A percentile compares a stretch with the other conserved stretches of the same genome.
These are phyloP conservation scores for Melikaiella ostensackeni DNA, from an alignment of 2,888 invertebrate species.

Conservation along the genomic window DNA sequence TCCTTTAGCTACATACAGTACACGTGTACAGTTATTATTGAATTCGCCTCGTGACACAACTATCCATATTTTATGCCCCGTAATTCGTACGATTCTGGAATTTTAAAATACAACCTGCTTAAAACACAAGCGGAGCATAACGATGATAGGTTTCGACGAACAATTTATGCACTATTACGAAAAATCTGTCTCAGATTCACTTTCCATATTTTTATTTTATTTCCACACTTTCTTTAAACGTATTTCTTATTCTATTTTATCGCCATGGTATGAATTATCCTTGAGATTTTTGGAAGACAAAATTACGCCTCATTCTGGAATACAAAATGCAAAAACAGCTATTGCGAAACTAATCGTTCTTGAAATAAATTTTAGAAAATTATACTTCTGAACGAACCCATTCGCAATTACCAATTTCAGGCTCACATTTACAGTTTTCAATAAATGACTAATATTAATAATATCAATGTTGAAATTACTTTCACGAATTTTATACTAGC, in stretches of 20 bases:
- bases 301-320: background rate
- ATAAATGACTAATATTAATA: background rate
- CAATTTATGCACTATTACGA: conserved; percentile 26
- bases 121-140: conserved; percentile 7
- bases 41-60: conserved; percentile 10
- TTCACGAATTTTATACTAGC: too few relatives aligned
- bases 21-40: conserved; percentile 6
- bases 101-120: conserved; percentile 20
- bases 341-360: background rate
- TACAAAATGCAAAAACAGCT: background rate
- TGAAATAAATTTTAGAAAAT: background rate
- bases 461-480: too few relatives aligned
- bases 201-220: conserved; percentile 14
- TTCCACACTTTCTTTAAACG: conserved; percentile 16
- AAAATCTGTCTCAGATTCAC: conserved; percentile 11
- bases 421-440: background rate
- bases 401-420: background rate
- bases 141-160: conserved; percentile 7
- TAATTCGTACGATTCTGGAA: conserved; percentile 34
- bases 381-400: background rate
- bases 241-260: background rate
- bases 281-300: background rate
- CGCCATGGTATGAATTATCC: background rate
- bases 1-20: background rate
- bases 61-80: background rate